A percentile compares a stretch with the other conserved stretches of the same genome.
phyloP scores from a whole-genome alignment of 2,888 invertebrate species.

The Lasioglossum calceatum region DNA sequence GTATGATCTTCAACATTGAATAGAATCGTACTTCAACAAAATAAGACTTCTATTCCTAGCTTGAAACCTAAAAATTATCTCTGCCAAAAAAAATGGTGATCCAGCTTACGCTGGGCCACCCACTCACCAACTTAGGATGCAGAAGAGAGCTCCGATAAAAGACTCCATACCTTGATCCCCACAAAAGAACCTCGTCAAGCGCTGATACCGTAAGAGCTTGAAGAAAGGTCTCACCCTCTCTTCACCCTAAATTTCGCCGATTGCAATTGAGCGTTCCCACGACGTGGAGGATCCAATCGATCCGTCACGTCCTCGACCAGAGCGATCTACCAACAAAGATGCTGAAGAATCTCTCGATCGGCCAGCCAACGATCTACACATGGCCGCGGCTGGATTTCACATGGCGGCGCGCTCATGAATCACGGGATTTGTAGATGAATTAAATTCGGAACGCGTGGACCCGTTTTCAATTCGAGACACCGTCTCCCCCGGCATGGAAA shows the following conservation, averaged over 20 bases:
- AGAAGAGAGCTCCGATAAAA: background rate
- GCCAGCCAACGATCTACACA: background rate
- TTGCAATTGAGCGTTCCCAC: conserved; percentile 53
- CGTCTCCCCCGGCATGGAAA: conserved; percentile 70
- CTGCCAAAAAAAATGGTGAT: background rate
- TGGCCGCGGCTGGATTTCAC: conserved; percentile 58
- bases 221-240: conserved; percentile 2
- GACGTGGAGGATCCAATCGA: conserved; percentile 45
- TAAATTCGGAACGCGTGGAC: conserved; percentile 75
- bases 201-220: background rate
- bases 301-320: conserved; percentile 31
- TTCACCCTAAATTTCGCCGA: conserved; percentile 32
- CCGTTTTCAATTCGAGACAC: conserved; percentile 81
- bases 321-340: conserved; percentile 30
- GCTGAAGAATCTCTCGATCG: conserved; percentile 35
- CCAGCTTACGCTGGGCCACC: background rate
- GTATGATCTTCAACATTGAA: too few species aligned
- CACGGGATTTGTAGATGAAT: conserved; percentile 81
- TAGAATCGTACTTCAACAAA: background rate
- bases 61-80: background rate
- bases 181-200: background rate
- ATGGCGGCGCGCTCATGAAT: conserved; percentile 76
- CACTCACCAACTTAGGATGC: background rate
- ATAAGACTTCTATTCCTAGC: background rate
- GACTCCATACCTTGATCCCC: background rate